Conservation (phyloP, 2,888 invertebrate species). For the Caenorhabditis parvicauda region DNA sequence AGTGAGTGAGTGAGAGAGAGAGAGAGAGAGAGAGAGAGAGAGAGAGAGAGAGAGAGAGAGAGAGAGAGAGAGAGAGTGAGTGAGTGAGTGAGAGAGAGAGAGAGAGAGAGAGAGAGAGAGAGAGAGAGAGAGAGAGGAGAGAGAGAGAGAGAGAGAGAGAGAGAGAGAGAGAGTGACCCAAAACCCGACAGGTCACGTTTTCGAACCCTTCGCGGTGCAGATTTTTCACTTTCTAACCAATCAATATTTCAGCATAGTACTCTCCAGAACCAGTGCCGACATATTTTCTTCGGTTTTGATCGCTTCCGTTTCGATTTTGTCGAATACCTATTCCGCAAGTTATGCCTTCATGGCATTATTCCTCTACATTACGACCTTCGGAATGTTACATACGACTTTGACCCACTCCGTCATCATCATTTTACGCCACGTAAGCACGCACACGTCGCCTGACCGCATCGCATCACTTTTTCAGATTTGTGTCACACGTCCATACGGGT, state of each 20-base stretch:
- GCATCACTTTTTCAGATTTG: conserved; percentile 25
- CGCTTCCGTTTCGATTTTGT: conserved; percentile 30
- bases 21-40: too few species aligned
- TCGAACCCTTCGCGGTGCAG: too few species aligned
- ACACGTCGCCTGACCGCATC: not conserved
- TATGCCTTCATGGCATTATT: conserved; percentile 26
- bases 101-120: too few species aligned
- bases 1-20: too few species aligned
- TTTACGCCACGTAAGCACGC: conserved; percentile 37
- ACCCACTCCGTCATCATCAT: conserved; percentile 43
- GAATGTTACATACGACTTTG: conserved; percentile 39
- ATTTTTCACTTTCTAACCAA: too few species aligned
- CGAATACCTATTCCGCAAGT: conserved; percentile 22
- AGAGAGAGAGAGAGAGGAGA: too few species aligned
- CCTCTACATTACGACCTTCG: conserved; percentile 49
- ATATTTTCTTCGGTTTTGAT: conserved; percentile 37
- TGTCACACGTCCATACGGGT: conserved; percentile 41
- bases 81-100: too few species aligned
- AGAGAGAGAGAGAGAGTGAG: too few species aligned
- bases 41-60: too few species aligned
- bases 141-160: too few species aligned
- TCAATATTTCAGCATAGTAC: conserved; percentile 27
- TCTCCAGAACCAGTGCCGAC: conserved; percentile 34
- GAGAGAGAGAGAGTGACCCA: too few species aligned
- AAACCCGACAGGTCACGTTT: too few species aligned